Evolutionary conservation across 2,888 invertebrate species (phyloP).

Genomic region (Aphodius granarius): DNA sequence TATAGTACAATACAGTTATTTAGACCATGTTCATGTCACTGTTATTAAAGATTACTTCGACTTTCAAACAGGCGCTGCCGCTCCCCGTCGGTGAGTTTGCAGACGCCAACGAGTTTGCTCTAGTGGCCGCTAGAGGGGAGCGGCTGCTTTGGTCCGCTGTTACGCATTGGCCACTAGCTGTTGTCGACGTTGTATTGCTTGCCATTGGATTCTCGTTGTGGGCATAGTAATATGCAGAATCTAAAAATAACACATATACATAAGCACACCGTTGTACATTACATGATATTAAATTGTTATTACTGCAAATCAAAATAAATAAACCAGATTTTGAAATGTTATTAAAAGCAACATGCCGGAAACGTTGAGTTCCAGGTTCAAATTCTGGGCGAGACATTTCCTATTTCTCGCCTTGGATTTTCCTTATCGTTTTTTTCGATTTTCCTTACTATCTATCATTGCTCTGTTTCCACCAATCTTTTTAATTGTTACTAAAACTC

Average conservation of each 20-base stretch:
- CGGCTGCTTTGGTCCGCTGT: slow-evolving; percentile 62
- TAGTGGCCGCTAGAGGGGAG: slow-evolving; percentile 69
- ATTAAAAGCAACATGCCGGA: too few relatives aligned
- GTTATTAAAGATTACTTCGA: slow-evolving; percentile 54
- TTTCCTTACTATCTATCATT: too few relatives aligned
- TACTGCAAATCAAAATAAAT: too few relatives aligned
- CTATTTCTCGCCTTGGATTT: too few relatives aligned
- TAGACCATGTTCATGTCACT: slow-evolving; percentile 48
- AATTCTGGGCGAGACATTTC: too few relatives aligned
- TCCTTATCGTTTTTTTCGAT: too few relatives aligned
- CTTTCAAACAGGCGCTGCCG: slow-evolving; percentile 70
- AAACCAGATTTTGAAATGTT: too few relatives aligned
- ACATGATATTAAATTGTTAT: too few relatives aligned
- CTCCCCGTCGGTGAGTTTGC: slow-evolving; percentile 68
- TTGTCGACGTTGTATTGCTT: slow-evolving; percentile 33
- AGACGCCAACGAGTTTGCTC: slow-evolving; percentile 70
- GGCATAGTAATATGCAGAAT: slow-evolving; percentile 68
- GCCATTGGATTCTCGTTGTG: slow-evolving; percentile 51
- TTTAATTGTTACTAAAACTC: too few relatives aligned
- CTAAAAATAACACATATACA: slow-evolving; percentile 48
- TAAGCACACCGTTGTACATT: neutral
- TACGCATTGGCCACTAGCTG: slow-evolving; percentile 32
- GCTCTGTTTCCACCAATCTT: too few relatives aligned
- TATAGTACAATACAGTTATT: neutral
- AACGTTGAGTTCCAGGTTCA: too few relatives aligned